Percentiles rank a stretch among this genome's conserved stretches.
phyloP scores from a whole-genome alignment of 1,140 invertebrate genomes.

The Oryctes rhinoceros region DNA sequence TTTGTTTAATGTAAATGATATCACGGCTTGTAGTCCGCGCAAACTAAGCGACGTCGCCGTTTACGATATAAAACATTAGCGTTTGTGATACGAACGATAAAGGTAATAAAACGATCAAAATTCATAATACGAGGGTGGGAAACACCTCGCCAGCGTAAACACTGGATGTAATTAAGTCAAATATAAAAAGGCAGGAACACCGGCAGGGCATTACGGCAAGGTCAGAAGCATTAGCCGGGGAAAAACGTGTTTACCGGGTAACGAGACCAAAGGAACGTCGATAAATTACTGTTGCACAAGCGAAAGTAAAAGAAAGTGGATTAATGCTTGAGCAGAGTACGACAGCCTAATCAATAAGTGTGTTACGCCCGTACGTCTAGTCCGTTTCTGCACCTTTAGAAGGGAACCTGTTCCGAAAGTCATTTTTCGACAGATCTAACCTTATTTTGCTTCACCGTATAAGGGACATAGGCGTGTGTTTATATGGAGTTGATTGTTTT shows the following conservation, averaged over 20 bases:
- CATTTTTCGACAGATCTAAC: neutral
- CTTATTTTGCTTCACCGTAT: neutral
- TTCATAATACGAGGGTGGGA: neutral
- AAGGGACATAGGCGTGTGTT: neutral
- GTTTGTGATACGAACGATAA: neutral
- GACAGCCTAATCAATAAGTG: neutral
- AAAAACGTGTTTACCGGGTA: neutral
- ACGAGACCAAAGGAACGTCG: neutral
- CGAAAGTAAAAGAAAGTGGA: constrained; percentile 6
- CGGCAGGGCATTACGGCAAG: neutral
- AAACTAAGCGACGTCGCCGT: neutral
- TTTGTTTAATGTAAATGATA: constrained; percentile 11
- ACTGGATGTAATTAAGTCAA: neutral
- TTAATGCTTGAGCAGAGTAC: neutral
- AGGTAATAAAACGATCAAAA: constrained; percentile 4
- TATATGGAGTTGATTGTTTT: neutral
- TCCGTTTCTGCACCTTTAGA: neutral
- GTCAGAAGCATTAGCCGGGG: neutral
- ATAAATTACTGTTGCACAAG: constrained; percentile 5
- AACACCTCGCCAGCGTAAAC: neutral
- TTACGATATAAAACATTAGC: neutral
- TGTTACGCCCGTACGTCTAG: neutral
- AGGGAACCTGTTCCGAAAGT: neutral
- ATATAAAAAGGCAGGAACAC: neutral
- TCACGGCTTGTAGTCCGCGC: neutral